Evolutionary conservation across 2,888 invertebrate species (phyloP), one percentile per base, ranked within the genome.

Genomic region (Drosophila cyrtoloma): DNA sequence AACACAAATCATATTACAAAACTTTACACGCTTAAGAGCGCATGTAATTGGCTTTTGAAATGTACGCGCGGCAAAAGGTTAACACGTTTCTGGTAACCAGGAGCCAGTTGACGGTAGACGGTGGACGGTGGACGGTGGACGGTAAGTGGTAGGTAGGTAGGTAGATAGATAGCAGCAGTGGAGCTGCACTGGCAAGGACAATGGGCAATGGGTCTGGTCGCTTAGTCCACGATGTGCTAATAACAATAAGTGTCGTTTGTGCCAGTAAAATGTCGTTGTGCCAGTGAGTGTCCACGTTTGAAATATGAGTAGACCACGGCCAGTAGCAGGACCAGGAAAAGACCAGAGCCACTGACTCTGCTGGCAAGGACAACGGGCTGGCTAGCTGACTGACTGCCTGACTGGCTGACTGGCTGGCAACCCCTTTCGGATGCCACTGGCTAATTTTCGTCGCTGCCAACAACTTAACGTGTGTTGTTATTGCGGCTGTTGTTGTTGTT

Each of bases 31-130:
- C 91, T 92, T 83, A 90, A 91, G 87, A 92, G 92, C 88, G 91
- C 91, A 92, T 92, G 92, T 92, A 92, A 92, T 92, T 92, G 92
- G 92, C 92, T 92, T 92, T 92, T 91, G 84, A 89, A 90, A 86
- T 88, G 88, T 80, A 55, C 76, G 75, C 83, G 77, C 73, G 74
- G 64, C 82, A 78, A 89, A 81, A 86, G 90, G 86, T 88, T 90
- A 88, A 86, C 86, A 90, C 90, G 80, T 85, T 82, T 60, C 33
- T 74, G 61, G 69, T 67, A 73, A 61, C 80, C 71, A 68, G 69
- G 65, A 65, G 67, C 37, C 47, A 47, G 47, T 47, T 12, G 22
- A 7, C 6, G 22, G 22, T 12, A 22, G 44, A 35, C 44, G 22
- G 28, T 28, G 10, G 44, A 22, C 44, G 12, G 44, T 12, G 16